Base-by-base conservation (phyloP, 2,797 vertebrate species). In the Streptopelia turtur region DNA sequence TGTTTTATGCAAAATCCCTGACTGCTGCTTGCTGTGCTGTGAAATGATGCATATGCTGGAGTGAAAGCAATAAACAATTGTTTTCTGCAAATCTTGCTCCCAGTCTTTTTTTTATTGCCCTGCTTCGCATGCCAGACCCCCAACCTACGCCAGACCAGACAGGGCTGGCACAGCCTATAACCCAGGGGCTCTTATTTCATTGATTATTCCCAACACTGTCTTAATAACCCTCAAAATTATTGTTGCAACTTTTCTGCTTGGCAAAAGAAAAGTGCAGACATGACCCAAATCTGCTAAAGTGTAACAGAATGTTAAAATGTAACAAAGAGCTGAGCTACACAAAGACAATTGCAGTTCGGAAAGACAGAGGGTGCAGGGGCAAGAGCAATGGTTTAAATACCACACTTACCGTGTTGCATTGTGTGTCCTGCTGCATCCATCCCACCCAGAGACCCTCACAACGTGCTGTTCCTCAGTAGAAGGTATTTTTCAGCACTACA, bases 21-120 rank as follows among this genome's bases (percentile, higher is more conserved):
- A 21, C 57, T 59, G 33, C 85, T 78, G 87, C 91, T 95, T 68
- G 79, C 83, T 78, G 85, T 39, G 79, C 78, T 89, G 87, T 52
- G 89, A 88, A 93, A 96, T 94, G 33, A 71, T 66, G 25, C 76
- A 21, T 64, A 65, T 28, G 84, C 53, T 80, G 64, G 17, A 61
- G 65, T 24, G 57, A 88, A 60, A 78, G 82, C 69, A 93, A 27
- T 12, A 45, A 88, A 49, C 53, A n/a, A 39, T 6, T 55, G 49
- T 45, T 72, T 43, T 25, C 85, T 43, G 53, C 33, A 78, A 83
- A 33, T 47, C 87, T 80, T 88, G 43, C 50, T 86, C 69, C 41
- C 14, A 12, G 10, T 13, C 17, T 56, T 59, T 87, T 41, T 50
- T 59, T 37, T 28, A 71, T 70, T 50, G 28, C 53, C 35, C 37